Percentiles rank a stretch among this genome's conserved stretches.
Evolutionary conservation across 2,113 vertebrate species (phyloP).

Genomic region (Pantherophis guttatus): DNA sequence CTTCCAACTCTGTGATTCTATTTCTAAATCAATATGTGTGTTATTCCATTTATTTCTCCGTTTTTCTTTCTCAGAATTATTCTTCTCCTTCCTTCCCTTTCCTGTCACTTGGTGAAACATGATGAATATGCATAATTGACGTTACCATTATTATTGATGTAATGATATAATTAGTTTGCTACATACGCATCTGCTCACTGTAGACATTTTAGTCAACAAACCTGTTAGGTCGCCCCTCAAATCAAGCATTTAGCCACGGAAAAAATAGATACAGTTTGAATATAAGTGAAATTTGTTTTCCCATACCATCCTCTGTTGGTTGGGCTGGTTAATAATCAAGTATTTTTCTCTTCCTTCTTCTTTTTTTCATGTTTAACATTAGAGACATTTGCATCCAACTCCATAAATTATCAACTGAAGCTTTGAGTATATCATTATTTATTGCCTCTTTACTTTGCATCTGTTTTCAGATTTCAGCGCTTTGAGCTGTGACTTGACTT

Average conservation of each 20-base stretch:
- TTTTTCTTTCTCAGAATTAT: background rate
- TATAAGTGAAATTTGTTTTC: background rate
- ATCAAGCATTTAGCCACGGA: background rate
- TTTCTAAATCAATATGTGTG: background rate
- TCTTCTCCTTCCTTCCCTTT: background rate
- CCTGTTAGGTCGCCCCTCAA: background rate
- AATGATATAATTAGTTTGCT: background rate
- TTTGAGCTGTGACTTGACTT: slow-evolving; percentile 26
- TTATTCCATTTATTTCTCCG: background rate
- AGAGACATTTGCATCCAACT: slow-evolving; percentile 5
- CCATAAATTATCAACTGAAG: slow-evolving; percentile 22
- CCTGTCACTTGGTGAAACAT: background rate
- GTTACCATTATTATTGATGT: background rate
- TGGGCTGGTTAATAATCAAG: background rate
- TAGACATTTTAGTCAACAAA: background rate
- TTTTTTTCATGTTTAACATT: background rate
- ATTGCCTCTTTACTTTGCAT: slow-evolving; percentile 25
- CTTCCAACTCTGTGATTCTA: no score
- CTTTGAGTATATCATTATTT: slow-evolving; percentile 28
- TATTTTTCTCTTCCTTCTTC: background rate
- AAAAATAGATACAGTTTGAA: background rate
- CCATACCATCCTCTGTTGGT: background rate
- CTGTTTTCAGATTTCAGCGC: slow-evolving; percentile 26
- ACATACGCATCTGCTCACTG: background rate
- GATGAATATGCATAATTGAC: background rate